phyloP scores from a whole-genome alignment of 2,888 invertebrate genomes.

The Calameuta filiformis region DNA sequence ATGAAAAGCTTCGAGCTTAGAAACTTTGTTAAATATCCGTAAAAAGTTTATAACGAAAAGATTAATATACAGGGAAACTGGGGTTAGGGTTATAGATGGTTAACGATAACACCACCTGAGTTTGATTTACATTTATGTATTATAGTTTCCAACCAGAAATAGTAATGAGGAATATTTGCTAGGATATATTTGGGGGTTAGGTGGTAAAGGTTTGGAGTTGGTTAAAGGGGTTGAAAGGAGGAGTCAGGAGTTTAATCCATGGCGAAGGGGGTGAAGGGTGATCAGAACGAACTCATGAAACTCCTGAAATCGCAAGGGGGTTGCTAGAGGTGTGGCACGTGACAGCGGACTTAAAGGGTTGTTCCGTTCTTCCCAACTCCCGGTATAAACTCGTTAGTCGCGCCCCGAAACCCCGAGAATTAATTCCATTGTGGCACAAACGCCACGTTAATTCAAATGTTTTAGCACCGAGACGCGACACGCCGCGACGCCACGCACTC shows the following conservation, averaged over 20 bases:
- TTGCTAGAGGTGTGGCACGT: conserved; percentile 8
- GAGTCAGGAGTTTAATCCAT: not conserved
- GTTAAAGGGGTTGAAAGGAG: not conserved
- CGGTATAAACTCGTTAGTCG: conserved; percentile 40
- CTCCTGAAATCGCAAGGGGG: not conserved
- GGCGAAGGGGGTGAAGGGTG: not conserved
- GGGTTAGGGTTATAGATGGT: no score
- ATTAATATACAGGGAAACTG: no score
- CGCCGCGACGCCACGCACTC: conserved; percentile 2
- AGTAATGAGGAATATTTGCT: not conserved
- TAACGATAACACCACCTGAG: not conserved
- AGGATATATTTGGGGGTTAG: not conserved
- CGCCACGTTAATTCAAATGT: conserved; percentile 37
- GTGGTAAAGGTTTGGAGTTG: not conserved
- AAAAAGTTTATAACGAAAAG: no score
- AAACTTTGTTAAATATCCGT: no score
- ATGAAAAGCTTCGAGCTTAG: not conserved
- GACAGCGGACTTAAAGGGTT: conserved; percentile 7
- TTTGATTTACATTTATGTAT: not conserved
- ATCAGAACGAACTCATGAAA: not conserved
- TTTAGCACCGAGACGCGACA: conserved; percentile 11
- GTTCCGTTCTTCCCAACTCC: conserved; percentile 26
- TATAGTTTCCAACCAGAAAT: not conserved
- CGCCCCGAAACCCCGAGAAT: conserved; percentile 40
- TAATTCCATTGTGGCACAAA: conserved; percentile 46